Base-by-base conservation (phyloP, 2,888 invertebrate genomes). In the Augochlorella aurata region DNA sequence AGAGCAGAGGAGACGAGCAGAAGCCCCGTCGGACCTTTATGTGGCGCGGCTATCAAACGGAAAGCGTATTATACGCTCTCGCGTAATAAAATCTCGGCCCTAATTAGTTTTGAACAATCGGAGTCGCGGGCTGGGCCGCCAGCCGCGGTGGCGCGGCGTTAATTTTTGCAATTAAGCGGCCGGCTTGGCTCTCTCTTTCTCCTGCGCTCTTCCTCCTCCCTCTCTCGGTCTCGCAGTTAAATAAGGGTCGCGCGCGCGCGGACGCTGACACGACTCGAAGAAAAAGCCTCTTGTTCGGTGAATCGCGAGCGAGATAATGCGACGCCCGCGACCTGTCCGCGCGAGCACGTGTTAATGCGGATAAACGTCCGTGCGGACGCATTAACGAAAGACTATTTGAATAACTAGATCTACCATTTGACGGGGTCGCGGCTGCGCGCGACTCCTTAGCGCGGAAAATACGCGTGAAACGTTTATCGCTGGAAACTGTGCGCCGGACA, bases 81-180 rank as follows among this genome's bases (percentile, higher is more conserved):
- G 77, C 79, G 81, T 85, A 84, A 86, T 89, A 80, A 87, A 89
- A 88, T 87, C 83, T 80, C 85, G 84, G 83, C 85, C 85, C 90
- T 92, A 92, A 92, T 92, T 92, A 92, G 91, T 92, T 91, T 90
- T 90, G 85, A 88, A 92, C 90, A 92, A 91, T 91, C 88, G 85
- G 67, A 21, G 81, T 75, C 81, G 81, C 77, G 79, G 73, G 67
- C 77, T 54, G 63, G 44, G 54, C 72, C 67, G 77, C 72, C 63
- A 54, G 73, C 67, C 82, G 74, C 70, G 71, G 63, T 75, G 72
- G 77, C 80, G 84, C 83, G 82, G 83, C 86, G 87, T 91, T 91
- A 90, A 91, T 92, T 92, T 91, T 92, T 87, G 88, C 90, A 92
- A 92, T 92, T 92, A 92, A 91, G 88, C 89, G 83, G 74, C 81